Conservation (phyloP, 35 echinoderm and acorn worm species). For the Stichopus chloronotus region DNA sequence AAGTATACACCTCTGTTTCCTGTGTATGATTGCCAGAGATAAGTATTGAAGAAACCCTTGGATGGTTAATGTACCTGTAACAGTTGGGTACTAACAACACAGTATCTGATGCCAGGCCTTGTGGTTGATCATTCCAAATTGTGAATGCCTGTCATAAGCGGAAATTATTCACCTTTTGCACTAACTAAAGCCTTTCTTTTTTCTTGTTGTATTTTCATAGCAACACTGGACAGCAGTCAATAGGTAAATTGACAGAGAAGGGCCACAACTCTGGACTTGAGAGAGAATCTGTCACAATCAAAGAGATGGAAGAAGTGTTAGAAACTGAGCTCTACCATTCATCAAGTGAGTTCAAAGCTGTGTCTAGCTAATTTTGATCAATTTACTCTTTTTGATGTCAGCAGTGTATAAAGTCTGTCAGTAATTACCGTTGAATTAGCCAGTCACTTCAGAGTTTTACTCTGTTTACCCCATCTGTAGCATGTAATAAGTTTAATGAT, state of each 20-base stretch:
- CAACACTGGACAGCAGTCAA: conserved; percentile 67
- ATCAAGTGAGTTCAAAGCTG: background rate
- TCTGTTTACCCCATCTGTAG: too few relatives aligned
- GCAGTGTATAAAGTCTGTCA: background rate
- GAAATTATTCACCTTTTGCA: too few relatives aligned
- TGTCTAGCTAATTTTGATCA: background rate
- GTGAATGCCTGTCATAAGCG: too few relatives aligned
- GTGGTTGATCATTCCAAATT: too few relatives aligned
- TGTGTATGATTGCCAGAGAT: too few relatives aligned
- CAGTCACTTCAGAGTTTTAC: background rate
- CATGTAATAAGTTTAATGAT: too few relatives aligned
- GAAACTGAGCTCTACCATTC: background rate
- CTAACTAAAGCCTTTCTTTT: background rate
- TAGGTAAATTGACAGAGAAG: conserved; percentile 38
- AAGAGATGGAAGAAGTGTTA: conserved; percentile 73
- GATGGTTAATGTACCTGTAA: too few relatives aligned
- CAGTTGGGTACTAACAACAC: too few relatives aligned
- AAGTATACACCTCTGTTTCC: too few relatives aligned
- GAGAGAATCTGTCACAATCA: conserved; percentile 60
- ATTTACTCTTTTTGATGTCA: too few relatives aligned
- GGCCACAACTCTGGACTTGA: background rate
- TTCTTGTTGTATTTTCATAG: conserved; percentile 18
- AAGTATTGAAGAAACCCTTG: too few relatives aligned
- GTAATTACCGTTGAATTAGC: background rate
- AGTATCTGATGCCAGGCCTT: too few relatives aligned